These are phyloP conservation scores for Cichlasoma orientale DNA, from an alignment of 2,797 vertebrate species.

Conservation along the genomic window DNA sequence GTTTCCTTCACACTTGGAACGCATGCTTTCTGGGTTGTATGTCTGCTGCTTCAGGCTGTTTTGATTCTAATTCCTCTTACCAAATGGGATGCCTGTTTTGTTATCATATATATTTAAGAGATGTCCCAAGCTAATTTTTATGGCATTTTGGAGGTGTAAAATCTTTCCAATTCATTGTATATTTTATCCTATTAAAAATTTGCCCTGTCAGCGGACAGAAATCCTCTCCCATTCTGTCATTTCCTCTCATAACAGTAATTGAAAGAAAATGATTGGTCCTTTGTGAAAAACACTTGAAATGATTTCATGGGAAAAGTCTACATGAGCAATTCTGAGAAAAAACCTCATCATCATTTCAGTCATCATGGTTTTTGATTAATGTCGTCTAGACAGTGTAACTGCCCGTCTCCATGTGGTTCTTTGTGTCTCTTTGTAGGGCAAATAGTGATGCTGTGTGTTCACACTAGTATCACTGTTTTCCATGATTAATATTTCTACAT, in stretches of 20 bases:
- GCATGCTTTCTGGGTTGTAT: neutral
- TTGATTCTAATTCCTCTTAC: constrained; percentile 16
- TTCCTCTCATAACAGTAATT: neutral
- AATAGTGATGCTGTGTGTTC: neutral
- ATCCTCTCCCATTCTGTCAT: neutral
- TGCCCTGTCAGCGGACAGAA: neutral
- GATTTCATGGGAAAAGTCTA: neutral
- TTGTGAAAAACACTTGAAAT: neutral
- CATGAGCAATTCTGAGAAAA: neutral
- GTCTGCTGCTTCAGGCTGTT: constrained; percentile 13
- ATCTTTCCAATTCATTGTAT: neutral
- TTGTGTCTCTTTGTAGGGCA: neutral
- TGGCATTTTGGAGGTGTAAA: neutral
- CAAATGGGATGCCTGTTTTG: neutral
- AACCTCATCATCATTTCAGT: neutral
- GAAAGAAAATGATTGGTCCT: neutral
- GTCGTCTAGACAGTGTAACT: neutral
- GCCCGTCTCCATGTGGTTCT: neutral
- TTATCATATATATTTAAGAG: neutral
- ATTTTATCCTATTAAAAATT: neutral
- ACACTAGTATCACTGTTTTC: constrained; percentile 37
- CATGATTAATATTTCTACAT: constrained; percentile 41
- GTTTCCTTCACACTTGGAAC: constrained; percentile 8
- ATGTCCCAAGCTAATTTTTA: neutral
- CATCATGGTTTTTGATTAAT: constrained; percentile 14